These are phyloP conservation scores for Ernsta delagoae DNA, from an alignment of 2,888 invertebrate genomes.

Conservation along the genomic window DNA sequence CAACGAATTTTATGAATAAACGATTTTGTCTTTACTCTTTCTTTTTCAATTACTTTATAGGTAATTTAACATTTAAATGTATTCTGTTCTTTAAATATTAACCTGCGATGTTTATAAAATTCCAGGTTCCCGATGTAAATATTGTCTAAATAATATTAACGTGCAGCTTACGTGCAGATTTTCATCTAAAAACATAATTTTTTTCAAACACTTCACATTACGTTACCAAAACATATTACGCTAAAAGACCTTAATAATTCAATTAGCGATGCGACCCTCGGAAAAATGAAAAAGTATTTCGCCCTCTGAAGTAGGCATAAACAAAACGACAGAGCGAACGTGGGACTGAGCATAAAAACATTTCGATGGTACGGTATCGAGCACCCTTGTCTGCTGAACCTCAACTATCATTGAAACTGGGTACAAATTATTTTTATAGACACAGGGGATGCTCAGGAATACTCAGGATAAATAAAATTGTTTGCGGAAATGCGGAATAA, in stretches of 20 bases:
- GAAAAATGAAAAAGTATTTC: neutral
- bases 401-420: constrained; percentile 35
- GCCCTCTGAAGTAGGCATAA: neutral
- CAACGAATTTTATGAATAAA: too few species aligned
- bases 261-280: neutral
- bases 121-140: too few species aligned
- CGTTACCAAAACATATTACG: neutral
- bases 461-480: constrained; percentile 17
- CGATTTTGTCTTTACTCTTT: too few species aligned
- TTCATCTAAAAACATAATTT: neutral
- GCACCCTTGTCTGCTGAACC: constrained; percentile 31
- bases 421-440: constrained; percentile 36
- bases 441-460: constrained; percentile 25
- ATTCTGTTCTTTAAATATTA: too few species aligned
- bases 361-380: constrained; percentile 30
- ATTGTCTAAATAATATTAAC: too few species aligned
- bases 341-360: constrained; percentile 17
- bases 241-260: neutral
- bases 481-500: constrained; percentile 26
- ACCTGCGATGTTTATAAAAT: too few species aligned
- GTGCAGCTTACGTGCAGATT: too few species aligned
- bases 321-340: neutral
- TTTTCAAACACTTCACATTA: neutral
- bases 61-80: too few species aligned
- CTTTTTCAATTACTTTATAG: too few species aligned